phyloP scores from a whole-genome alignment of 2,888 invertebrate genomes.

The Steinernema carpocapsae region DNA sequence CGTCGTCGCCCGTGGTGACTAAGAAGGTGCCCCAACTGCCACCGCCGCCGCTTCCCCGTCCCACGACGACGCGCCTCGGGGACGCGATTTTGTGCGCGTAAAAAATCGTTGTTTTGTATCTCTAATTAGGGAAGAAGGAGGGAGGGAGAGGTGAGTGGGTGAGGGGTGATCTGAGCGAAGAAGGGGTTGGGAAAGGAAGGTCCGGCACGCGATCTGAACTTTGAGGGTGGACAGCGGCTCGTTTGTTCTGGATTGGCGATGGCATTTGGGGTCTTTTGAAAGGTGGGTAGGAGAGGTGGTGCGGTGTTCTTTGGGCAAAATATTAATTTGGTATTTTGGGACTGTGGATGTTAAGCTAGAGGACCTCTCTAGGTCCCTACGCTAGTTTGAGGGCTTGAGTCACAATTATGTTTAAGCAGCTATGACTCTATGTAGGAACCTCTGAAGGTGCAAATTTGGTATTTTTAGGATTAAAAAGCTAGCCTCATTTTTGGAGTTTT shows the following conservation, averaged over 20 bases:
- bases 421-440: too few species aligned
- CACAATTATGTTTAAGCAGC: too few species aligned
- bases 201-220: slow-evolving; percentile 14
- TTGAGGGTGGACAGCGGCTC: background rate
- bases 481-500: too few species aligned
- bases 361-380: too few species aligned
- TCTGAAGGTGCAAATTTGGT: too few species aligned
- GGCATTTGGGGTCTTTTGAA: background rate
- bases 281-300: too few species aligned
- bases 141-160: background rate
- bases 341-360: too few species aligned
- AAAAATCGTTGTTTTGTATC: slow-evolving; percentile 2
- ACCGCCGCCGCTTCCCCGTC: background rate
- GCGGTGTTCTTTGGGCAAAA: background rate
- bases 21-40: background rate
- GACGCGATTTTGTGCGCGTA: slow-evolving; percentile 3
- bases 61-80: background rate
- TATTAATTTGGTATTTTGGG: slow-evolving; percentile 9
- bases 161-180: background rate
- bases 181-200: too few species aligned
- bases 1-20: background rate
- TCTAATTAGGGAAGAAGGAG: background rate
- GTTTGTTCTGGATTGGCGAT: background rate
- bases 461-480: too few species aligned
- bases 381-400: too few species aligned